These are phyloP conservation scores for Cephalopholis sonnerati DNA, from an alignment of 2,113 vertebrate species.

Conservation along the genomic window DNA sequence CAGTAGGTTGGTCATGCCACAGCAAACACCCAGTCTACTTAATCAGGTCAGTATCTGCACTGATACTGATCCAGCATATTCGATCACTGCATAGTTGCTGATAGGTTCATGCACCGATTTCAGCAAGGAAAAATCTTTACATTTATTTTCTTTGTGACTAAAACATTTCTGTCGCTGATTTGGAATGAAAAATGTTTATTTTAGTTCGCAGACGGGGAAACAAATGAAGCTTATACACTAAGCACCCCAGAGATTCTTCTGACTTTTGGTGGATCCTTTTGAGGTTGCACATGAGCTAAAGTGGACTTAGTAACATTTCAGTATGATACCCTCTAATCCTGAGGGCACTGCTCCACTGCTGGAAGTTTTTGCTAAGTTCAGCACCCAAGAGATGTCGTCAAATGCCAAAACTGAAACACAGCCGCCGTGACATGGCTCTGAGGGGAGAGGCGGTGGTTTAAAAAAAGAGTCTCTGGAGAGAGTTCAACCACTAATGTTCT, in stretches of 20 bases:
- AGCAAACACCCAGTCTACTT: background rate
- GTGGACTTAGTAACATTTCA: conserved; percentile 28
- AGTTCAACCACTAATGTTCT: conserved; percentile 62
- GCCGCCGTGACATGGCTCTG: conserved; percentile 14
- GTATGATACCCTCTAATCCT: conserved; percentile 24
- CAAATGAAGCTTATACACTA: background rate
- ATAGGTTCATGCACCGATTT: background rate
- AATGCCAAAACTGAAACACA: conserved; percentile 67
- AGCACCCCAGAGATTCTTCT: background rate
- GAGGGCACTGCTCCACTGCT: conserved; percentile 17
- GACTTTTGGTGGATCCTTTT: conserved; percentile 5
- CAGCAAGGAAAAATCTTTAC: background rate
- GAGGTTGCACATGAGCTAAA: conserved; percentile 20
- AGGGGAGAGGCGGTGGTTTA: conserved; percentile 30
- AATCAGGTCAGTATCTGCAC: background rate
- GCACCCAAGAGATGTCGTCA: conserved; percentile 39
- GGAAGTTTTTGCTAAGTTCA: conserved; percentile 40
- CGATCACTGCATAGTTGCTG: background rate
- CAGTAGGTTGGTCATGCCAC: background rate
- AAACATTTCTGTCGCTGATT: background rate
- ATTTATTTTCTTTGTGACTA: background rate
- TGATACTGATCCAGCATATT: background rate
- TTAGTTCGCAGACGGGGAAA: background rate
- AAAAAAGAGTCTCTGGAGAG: conserved; percentile 37
- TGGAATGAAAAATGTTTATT: background rate